These are phyloP conservation scores for Drosophila sproati DNA, from an alignment of 1,140 invertebrate species.

Conservation along the genomic window DNA sequence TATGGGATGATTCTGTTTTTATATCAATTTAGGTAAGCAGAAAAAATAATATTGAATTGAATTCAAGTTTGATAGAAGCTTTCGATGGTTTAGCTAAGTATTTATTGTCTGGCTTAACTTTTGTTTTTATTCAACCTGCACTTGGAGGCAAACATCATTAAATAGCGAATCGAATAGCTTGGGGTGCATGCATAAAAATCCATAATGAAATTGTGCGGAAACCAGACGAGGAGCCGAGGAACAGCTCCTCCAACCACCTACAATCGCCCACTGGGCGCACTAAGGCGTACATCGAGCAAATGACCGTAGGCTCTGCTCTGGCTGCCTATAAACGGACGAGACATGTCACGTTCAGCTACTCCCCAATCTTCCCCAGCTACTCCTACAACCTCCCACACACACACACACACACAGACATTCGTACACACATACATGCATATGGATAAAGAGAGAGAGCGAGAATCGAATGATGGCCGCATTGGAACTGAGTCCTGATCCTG, in stretches of 20 bases:
- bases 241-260: constrained; percentile 7
- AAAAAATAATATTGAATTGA: too few species aligned
- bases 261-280: not conserved
- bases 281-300: constrained; percentile 7
- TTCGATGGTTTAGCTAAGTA: too few species aligned
- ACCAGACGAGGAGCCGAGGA: constrained; percentile 7
- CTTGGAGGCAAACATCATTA: not conserved
- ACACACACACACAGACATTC: not conserved
- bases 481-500: not conserved
- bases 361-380: not conserved
- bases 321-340: constrained; percentile 21
- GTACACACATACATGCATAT: constrained; percentile 5
- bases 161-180: not conserved
- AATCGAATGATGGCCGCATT: constrained; percentile 7
- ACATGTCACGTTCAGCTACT: constrained; percentile 35
- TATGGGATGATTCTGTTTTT: too few species aligned
- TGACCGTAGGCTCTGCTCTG: constrained; percentile 16
- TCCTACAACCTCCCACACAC: not conserved
- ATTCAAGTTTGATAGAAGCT: too few species aligned
- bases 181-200: constrained; percentile 36
- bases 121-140: not conserved
- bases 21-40: too few species aligned
- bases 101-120: not conserved
- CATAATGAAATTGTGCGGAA: constrained; percentile 62
- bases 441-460: not conserved